Conservation (phyloP, 2,888 invertebrate species). For the Drosophila limbata region DNA sequence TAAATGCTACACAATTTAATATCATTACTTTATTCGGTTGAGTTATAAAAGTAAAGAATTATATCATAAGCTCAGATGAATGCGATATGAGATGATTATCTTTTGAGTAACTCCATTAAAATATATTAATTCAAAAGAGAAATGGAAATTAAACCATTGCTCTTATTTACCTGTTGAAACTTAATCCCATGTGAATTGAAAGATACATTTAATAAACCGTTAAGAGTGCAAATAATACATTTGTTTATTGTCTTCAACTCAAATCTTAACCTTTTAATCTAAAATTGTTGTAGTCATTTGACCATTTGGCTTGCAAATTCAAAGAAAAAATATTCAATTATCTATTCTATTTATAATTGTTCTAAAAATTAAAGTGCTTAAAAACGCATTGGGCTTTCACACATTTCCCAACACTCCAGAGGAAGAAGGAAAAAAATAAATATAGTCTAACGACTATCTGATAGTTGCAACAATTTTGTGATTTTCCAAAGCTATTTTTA, state of each 20-base stretch:
- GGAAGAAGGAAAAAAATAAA: neutral
- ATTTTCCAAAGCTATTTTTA: constrained; percentile 55
- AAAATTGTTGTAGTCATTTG: constrained; percentile 6
- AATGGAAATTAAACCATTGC: neutral
- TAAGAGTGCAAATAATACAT: constrained; percentile 3
- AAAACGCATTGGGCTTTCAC: constrained; percentile 22
- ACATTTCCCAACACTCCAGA: constrained; percentile 16
- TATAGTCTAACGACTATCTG: constrained; percentile 28
- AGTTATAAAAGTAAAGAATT: neutral
- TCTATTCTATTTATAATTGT: constrained; percentile 48
- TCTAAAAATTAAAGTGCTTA: constrained; percentile 28
- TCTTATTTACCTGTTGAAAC: neutral
- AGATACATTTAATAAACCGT: neutral
- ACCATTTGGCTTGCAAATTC: constrained; percentile 4
- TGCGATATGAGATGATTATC: neutral
- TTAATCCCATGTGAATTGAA: neutral
- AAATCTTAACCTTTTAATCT: constrained; percentile 4
- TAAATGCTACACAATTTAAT: neutral
- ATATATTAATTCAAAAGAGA: neutral
- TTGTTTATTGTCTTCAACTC: neutral
- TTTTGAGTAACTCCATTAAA: neutral
- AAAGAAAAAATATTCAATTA: constrained; percentile 48
- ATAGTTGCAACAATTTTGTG: constrained; percentile 45
- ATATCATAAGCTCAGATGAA: neutral
- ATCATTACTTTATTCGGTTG: neutral